Conservation (phyloP, 2,888 invertebrate genomes). For the Leuctra nigra region DNA sequence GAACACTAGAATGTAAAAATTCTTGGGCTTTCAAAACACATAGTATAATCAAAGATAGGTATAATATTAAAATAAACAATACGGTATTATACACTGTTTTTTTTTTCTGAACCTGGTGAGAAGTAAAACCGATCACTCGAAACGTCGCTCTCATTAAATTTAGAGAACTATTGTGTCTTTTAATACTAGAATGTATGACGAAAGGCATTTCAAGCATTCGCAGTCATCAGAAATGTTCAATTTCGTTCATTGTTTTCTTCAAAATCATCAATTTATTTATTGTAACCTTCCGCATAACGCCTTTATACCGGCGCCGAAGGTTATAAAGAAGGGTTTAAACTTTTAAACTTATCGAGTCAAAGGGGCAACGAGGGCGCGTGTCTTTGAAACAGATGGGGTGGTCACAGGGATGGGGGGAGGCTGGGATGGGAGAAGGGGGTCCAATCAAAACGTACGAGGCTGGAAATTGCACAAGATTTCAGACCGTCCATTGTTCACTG, state of each 20-base stretch:
- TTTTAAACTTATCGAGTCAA: conserved; percentile 4
- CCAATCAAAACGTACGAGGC: conserved; percentile 24
- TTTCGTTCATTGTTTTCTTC: neutral
- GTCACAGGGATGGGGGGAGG: neutral
- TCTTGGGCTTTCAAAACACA: no score
- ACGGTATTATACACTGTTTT: no score
- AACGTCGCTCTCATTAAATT: no score
- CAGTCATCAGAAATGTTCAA: no score
- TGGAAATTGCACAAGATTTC: conserved; percentile 21
- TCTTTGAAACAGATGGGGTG: neutral
- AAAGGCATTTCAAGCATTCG: no score
- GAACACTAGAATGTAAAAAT: no score
- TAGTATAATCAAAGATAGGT: no score
- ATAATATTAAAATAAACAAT: no score
- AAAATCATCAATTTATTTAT: conserved; percentile 9
- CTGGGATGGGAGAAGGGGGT: conserved; percentile 8
- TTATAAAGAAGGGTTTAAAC: conserved; percentile 4
- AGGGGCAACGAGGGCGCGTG: neutral
- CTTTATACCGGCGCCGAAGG: neutral
- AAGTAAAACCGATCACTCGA: no score
- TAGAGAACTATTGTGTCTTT: no score
- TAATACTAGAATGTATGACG: no score
- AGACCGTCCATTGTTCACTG: neutral
- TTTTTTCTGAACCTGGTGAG: no score
- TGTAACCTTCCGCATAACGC: neutral